These are phyloP conservation scores for Rutilus rutilus DNA, from an alignment of 2,113 vertebrate species.

Conservation along the genomic window DNA sequence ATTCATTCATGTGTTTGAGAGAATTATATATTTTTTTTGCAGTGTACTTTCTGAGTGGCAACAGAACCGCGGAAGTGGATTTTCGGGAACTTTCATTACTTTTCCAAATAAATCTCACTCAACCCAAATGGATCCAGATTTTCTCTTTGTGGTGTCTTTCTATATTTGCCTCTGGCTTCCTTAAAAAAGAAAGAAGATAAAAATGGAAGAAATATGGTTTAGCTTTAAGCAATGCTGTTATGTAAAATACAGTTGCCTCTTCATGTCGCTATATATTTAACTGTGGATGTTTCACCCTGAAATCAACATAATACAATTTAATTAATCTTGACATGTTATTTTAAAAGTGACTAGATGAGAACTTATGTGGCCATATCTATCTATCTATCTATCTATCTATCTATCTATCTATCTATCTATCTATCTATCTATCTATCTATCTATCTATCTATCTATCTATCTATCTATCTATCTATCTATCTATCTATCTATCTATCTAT, in stretches of 20 bases:
- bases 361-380: too few relatives aligned
- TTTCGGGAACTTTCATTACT: constrained; percentile 74
- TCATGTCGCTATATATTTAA: constrained; percentile 7
- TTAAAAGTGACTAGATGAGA: background rate
- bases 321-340: background rate
- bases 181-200: constrained; percentile 12
- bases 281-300: background rate
- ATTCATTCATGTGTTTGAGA: constrained; percentile 5
- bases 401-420: too few relatives aligned
- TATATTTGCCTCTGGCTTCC: constrained; percentile 52
- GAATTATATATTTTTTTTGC: background rate
- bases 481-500: too few relatives aligned
- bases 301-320: constrained; percentile 4
- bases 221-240: constrained; percentile 7
- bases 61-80: constrained; percentile 74
- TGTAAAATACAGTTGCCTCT: background rate
- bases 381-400: too few relatives aligned
- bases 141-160: constrained; percentile 65
- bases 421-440: too few relatives aligned
- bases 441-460: too few relatives aligned
- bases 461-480: too few relatives aligned
- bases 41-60: constrained; percentile 41
- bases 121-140: constrained; percentile 72
- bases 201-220: constrained; percentile 13
- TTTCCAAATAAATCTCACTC: constrained; percentile 79